phyloP scores from a whole-genome alignment of 1,140 invertebrate species.

The Trichonephila clavipes region DNA sequence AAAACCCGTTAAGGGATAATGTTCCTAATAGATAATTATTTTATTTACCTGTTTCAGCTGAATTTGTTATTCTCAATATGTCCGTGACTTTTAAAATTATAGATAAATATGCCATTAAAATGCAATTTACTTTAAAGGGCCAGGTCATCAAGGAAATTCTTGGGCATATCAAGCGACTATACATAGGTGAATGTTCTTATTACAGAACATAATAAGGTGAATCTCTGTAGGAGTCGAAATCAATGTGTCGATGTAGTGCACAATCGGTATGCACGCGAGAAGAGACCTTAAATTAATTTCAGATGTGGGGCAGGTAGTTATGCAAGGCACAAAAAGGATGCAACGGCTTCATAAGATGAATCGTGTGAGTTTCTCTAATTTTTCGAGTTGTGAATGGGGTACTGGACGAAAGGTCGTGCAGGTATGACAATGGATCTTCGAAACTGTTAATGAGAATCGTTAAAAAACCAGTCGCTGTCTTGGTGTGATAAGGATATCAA shows the following conservation, averaged over 20 bases:
- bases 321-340: background rate
- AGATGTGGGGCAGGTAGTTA: background rate
- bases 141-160: background rate
- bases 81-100: too few species aligned
- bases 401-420: background rate
- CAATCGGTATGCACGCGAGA: background rate
- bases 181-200: background rate
- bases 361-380: background rate
- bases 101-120: background rate
- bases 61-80: too few species aligned
- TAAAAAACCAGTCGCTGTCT: background rate
- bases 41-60: too few species aligned
- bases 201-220: background rate
- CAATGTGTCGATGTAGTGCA: background rate
- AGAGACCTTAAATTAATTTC: background rate
- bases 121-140: background rate
- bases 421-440: background rate
- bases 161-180: background rate
- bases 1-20: too few species aligned
- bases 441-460: constrained; percentile 17
- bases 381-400: background rate
- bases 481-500: background rate
- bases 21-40: too few species aligned
- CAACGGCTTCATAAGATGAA: background rate
- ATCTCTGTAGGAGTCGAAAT: background rate